Base-by-base conservation (phyloP, 2,888 invertebrate genomes). In the Cryptophagus acutangulus region DNA sequence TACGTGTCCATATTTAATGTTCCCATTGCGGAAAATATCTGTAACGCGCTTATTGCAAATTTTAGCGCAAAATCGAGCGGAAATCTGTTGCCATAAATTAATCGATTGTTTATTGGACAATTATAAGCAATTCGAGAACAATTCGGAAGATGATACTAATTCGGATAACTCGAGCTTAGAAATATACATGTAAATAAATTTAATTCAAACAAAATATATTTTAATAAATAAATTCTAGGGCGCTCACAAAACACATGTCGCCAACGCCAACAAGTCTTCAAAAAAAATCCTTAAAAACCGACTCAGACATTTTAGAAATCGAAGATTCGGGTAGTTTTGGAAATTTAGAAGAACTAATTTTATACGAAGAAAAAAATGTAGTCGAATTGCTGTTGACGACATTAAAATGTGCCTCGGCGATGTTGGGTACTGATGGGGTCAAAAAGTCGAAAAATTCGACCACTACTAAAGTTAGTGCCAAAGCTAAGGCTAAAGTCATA, bases 11-110 rank as follows among this genome's bases (percentile, higher is more conserved):
- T 75, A 75, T 39, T 72, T 85, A 36, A 70, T 85, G 26, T 78
- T 82, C 54, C 82, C 84, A 36, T 73, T 82, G 10, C 81, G 82
- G 62, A 78, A 79, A 49, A 74, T 89, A 16, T 82, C 87, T 2
- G 74, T 87, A 34, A 82, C 83, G 0, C 78, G 79, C 63, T 75
- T 89, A 43, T 71, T 89, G 15, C 86, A 88, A 74, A 83, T 84
- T 30, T 61, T 84, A 46, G 78, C 83, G 0, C 78, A 78, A 56
- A 79, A 81, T 51, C 74, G 81, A 30, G 82, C 81, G 0, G 84
- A 84, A 66, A 70, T 78, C 17, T 81, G 81, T 57, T 82, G 83
- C 53, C 80, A 82, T 49, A 77, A 81, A 42, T 69, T 85, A n/a
- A 82, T 84, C 33, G 81, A 81, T 58, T 81, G 82, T 56, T 66